Base-by-base conservation (phyloP, 2,888 invertebrate species). In the Myopa testacea region DNA sequence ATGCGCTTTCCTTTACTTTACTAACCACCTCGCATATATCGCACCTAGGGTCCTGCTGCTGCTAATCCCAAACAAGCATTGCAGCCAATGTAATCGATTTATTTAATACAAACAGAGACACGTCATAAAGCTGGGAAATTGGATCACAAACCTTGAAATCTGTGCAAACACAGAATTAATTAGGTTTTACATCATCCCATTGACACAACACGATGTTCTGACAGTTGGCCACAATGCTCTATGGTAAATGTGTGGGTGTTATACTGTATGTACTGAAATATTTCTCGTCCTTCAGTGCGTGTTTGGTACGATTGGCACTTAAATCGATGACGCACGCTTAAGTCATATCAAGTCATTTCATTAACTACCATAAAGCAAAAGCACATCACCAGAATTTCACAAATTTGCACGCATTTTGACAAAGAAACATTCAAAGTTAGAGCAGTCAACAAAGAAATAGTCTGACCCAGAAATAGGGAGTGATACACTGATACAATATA, bases 111-210 rank as follows among this genome's bases (percentile, higher is more conserved):
- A 69, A 74, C 67, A 77, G 40, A 62, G 37, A 75, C 62, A 68
- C 26, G 71, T 63, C 75, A 40, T 63, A 37, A 76, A 63, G 63
- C 73, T 19, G 62, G 26, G 4, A 76, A 74, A 78, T 79, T 75
- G 55, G 38, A 75, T 65, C 76, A 40, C 52, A 65, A 75, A 65
- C 75, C 77, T 74, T 81, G 78, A 78, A 86, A 86, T 86, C 86
- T 86, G 84, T 82, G 84, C 86, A 85, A 85, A 85, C 85, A 86
- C 45, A 81, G 81, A 81, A 80, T 83, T 86, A 87, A 86, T 86
- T 87, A 84, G 84, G 82, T 87, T 85, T 78, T 50, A 50, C 50
- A 68, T 75, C 75, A 60, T 45, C 69, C 37, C 52, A 45, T 7
- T 55, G 63, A 75, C 8, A 45, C 40, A 45, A 67, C 52, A 50